A percentile compares a stretch with the other conserved stretches of the same genome.
These are phyloP conservation scores for Acromyrmex charruanus DNA, from an alignment of 1,140 invertebrate species.

Conservation along the genomic window DNA sequence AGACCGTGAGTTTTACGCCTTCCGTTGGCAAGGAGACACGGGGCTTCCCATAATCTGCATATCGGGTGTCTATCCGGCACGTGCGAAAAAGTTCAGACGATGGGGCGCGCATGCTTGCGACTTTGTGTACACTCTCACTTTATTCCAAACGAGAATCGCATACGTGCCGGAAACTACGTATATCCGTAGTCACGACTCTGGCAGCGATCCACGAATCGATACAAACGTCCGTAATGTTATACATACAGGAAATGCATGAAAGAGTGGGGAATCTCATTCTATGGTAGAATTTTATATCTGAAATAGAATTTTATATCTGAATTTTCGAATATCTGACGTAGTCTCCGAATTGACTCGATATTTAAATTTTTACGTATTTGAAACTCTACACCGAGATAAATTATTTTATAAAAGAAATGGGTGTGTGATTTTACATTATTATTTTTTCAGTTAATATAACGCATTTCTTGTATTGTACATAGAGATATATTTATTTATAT, in stretches of 20 bases:
- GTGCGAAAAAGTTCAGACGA: slow-evolving; percentile 62
- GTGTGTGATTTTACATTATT: neutral
- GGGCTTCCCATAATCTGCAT: slow-evolving; percentile 66
- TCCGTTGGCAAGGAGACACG: slow-evolving; percentile 5
- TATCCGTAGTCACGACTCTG: slow-evolving; percentile 60
- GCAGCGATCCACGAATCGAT: slow-evolving; percentile 41
- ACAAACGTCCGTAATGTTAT: slow-evolving; percentile 10
- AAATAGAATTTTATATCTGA: neutral
- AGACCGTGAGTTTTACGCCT: slow-evolving; percentile 31
- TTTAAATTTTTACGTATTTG: neutral
- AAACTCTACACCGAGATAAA: neutral
- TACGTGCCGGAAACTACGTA: slow-evolving; percentile 68
- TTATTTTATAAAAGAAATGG: neutral
- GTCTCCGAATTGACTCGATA: neutral
- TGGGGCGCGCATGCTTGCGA: slow-evolving; percentile 2
- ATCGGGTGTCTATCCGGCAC: slow-evolving; percentile 65
- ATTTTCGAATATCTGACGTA: neutral
- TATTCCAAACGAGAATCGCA: slow-evolving; percentile 10
- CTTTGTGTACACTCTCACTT: slow-evolving; percentile 31
- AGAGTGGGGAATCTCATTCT: slow-evolving; percentile 3
- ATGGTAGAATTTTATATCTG: neutral
- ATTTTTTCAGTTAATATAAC: neutral
- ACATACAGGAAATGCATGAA: slow-evolving; percentile 14
- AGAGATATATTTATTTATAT: too few relatives aligned
- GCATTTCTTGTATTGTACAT: too few relatives aligned